phyloP scores from a whole-genome alignment of 2,113 vertebrate species.

The Coracopsis vasa region DNA sequence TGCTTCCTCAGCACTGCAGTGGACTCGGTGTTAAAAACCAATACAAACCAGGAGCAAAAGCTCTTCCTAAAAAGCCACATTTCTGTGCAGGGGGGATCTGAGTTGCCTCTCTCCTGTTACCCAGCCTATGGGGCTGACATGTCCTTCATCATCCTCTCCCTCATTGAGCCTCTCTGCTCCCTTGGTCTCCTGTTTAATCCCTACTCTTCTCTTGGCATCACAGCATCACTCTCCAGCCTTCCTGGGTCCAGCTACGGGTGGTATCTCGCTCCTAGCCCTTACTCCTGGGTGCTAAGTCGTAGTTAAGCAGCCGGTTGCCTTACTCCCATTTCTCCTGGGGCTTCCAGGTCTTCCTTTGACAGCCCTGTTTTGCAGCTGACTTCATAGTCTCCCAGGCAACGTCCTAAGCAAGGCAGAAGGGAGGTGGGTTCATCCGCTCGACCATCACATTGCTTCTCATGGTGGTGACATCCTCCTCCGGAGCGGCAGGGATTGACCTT shows the following conservation, averaged over 20 bases:
- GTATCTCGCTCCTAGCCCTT: background rate
- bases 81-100: background rate
- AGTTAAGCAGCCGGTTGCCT: background rate
- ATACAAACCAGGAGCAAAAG: background rate
- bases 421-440: background rate
- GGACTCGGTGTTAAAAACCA: background rate
- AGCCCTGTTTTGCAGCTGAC: background rate
- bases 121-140: background rate
- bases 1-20: background rate
- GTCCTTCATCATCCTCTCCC: background rate
- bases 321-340: background rate
- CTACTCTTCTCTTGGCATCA: background rate
- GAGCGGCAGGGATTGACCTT: background rate
- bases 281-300: background rate
- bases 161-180: background rate
- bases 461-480: accelerated
- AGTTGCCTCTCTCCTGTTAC: background rate
- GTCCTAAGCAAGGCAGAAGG: background rate
- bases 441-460: background rate
- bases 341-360: background rate
- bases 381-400: background rate
- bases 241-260: background rate
- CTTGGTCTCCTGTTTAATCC: background rate
- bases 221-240: background rate
- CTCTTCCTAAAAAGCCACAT: background rate